Conservation (phyloP, 2,888 invertebrate genomes). For the Acleris holmiana region DNA sequence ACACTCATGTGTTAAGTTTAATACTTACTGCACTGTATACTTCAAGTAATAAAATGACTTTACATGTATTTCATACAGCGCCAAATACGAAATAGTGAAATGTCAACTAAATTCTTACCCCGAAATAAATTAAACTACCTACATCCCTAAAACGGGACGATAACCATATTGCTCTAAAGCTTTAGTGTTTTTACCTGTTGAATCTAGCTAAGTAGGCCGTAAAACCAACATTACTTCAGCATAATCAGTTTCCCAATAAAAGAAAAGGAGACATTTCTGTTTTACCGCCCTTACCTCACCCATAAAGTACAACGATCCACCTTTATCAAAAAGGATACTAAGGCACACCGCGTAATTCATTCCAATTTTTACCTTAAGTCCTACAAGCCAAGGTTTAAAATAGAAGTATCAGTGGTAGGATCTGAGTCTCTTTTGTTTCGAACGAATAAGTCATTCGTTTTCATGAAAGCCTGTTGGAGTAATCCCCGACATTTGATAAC, state of each 20-base stretch:
- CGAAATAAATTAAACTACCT: no score
- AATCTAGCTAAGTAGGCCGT: slow-evolving; percentile 18
- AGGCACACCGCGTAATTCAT: not conserved
- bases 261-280: slow-evolving; percentile 30
- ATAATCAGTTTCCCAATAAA: slow-evolving; percentile 33
- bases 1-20: no score
- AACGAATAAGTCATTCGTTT: slow-evolving; percentile 16
- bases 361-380: not conserved
- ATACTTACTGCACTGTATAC: no score
- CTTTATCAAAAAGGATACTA: not conserved
- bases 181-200: slow-evolving; percentile 31
- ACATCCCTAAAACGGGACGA: not conserved
- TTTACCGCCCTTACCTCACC: slow-evolving; percentile 22
- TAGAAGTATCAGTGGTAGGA: not conserved
- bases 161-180: not conserved
- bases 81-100: no score
- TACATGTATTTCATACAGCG: no score
- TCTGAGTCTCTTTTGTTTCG: not conserved
- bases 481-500: slow-evolving; percentile 33
- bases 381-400: not conserved
- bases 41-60: no score
- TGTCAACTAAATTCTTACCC: no score
- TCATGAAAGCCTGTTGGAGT: slow-evolving; percentile 25
- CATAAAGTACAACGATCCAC: slow-evolving; percentile 15
- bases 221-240: slow-evolving; percentile 30